These are phyloP conservation scores for Ambastaia sidthimunki DNA, from an alignment of 2,797 vertebrate genomes.

Conservation along the genomic window DNA sequence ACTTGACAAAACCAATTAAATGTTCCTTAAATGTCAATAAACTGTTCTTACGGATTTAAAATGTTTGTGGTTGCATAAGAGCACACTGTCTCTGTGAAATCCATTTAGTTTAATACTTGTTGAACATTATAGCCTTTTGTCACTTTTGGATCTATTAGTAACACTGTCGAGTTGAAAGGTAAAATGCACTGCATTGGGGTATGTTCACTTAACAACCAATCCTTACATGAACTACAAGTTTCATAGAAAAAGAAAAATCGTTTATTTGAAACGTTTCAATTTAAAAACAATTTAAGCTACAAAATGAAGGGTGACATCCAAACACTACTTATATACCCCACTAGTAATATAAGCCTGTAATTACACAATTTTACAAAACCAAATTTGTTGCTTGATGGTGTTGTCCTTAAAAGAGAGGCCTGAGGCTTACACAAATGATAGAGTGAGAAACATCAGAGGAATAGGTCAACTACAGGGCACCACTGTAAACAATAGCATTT, in stretches of 20 bases:
- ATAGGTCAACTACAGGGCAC: constrained; percentile 30
- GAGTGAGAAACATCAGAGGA: constrained; percentile 21
- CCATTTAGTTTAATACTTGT: background rate
- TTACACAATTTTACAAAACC: constrained; percentile 54
- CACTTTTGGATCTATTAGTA: constrained; percentile 26
- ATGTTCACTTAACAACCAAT: constrained; percentile 14
- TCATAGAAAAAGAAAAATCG: constrained; percentile 53
- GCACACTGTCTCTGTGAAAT: background rate
- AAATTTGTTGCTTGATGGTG: constrained; percentile 44
- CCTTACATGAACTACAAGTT: constrained; percentile 39
- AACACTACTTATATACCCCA: constrained; percentile 40
- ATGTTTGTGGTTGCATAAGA: constrained; percentile 4
- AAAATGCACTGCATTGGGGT: constrained; percentile 10
- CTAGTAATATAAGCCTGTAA: constrained; percentile 45
- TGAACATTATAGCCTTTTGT: background rate
- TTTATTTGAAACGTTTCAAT: constrained; percentile 54
- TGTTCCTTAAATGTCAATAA: constrained; percentile 14
- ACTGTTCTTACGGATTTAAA: background rate
- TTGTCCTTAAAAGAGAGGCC: constrained; percentile 40
- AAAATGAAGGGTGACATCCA: constrained; percentile 40
- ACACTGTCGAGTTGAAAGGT: constrained; percentile 25
- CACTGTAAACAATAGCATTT: constrained; percentile 46
- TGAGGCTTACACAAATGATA: constrained; percentile 6
- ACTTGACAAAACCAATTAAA: constrained; percentile 16
- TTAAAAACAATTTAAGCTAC: constrained; percentile 42